Evolutionary conservation across 2,888 invertebrate genomes (phyloP).

Genomic region (Pantelozetes paolii): DNA sequence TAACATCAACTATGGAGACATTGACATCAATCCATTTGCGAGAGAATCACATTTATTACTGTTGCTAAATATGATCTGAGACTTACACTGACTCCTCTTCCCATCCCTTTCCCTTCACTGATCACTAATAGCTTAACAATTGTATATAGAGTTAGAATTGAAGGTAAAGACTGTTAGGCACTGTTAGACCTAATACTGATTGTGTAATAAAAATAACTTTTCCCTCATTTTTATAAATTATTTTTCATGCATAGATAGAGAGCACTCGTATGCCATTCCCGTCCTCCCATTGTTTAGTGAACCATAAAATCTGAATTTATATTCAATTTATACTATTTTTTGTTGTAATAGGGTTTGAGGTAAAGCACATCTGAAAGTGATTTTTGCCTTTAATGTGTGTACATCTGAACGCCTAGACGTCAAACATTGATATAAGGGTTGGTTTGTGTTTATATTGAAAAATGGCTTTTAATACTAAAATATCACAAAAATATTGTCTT

Average conservation of each 20-base stretch:
- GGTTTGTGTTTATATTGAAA: no score
- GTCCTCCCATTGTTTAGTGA: conserved; percentile 32
- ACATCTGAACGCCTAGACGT: conserved; percentile 1
- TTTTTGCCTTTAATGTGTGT: not conserved
- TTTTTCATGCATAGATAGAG: conserved; percentile 26
- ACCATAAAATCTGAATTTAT: conserved; percentile 29
- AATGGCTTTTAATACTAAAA: no score
- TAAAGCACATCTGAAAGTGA: not conserved
- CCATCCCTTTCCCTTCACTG: not conserved
- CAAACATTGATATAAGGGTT: no score
- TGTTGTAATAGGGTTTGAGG: not conserved
- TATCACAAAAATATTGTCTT: no score
- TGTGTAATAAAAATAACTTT: conserved; percentile 24
- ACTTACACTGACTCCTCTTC: not conserved
- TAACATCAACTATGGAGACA: conserved; percentile 27
- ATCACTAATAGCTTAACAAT: conserved; percentile 13
- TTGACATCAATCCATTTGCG: conserved; percentile 3
- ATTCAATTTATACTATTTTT: conserved; percentile 13
- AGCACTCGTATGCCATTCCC: not conserved
- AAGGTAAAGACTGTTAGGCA: not conserved
- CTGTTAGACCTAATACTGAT: conserved; percentile 27
- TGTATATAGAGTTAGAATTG: not conserved
- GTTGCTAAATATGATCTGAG: conserved; percentile 10
- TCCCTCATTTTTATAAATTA: conserved; percentile 32
- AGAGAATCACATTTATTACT: conserved; percentile 34